Percentiles rank a stretch among this genome's conserved stretches.
These are phyloP conservation scores for Rhineura floridana DNA, from an alignment of 2,113 vertebrate genomes.

Conservation along the genomic window DNA sequence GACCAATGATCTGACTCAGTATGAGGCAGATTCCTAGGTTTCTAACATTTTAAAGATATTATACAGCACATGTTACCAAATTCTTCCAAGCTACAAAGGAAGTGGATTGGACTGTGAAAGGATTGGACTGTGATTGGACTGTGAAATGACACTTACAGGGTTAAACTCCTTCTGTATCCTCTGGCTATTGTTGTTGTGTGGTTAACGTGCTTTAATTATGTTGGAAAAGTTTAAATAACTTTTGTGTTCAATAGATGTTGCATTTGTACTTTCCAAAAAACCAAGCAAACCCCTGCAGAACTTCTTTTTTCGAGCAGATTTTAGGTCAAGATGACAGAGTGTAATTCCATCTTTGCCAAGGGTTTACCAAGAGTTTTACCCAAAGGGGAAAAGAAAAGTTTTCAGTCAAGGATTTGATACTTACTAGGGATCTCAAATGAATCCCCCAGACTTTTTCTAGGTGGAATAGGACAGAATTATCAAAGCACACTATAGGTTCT, in stretches of 20 bases:
- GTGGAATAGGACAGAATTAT: not conserved
- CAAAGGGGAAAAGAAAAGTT: not conserved
- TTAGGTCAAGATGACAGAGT: not conserved
- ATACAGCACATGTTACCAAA: too few relatives aligned
- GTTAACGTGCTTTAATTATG: conserved; percentile 23
- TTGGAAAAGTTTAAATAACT: conserved; percentile 34
- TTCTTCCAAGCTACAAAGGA: too few relatives aligned
- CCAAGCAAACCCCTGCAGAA: not conserved
- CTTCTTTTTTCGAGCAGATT: not conserved
- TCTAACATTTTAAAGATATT: too few relatives aligned
- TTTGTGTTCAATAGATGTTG: conserved; percentile 20
- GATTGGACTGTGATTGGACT: too few relatives aligned
- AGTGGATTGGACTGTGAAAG: too few relatives aligned
- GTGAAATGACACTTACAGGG: too few relatives aligned
- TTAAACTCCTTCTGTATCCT: conserved; percentile 22
- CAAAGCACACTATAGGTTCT: not conserved
- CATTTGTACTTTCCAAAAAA: not conserved
- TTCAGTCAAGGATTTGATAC: not conserved
- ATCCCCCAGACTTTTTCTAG: not conserved
- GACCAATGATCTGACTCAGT: too few relatives aligned
- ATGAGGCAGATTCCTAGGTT: too few relatives aligned
- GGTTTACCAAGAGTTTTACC: not conserved
- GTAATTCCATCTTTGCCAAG: not conserved
- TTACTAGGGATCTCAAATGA: too few relatives aligned
- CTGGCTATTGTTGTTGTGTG: conserved; percentile 13